Percentiles rank a stretch among this genome's conserved stretches.
Conservation (phyloP, 1,140 invertebrate genomes). For the Druon quercuslanigerum region DNA sequence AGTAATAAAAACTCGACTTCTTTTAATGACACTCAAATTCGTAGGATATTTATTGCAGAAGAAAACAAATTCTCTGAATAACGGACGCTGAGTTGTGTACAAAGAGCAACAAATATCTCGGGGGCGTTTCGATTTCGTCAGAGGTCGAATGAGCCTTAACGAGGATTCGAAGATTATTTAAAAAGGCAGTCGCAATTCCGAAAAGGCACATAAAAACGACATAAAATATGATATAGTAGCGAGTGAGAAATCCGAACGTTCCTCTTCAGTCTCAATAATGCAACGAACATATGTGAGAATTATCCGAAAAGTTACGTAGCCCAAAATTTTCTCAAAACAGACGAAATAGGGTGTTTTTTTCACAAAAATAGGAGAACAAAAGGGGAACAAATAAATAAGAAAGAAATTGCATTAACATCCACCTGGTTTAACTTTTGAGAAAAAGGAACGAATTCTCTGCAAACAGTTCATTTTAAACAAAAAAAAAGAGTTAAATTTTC, state of each 20-base stretch:
- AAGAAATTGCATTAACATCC: too few species aligned
- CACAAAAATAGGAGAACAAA: background rate
- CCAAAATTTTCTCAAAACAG: too few species aligned
- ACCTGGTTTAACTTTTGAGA: too few species aligned
- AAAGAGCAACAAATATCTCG: constrained; percentile 25
- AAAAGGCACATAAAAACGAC: constrained; percentile 53
- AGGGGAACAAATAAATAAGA: background rate
- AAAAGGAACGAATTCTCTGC: too few species aligned
- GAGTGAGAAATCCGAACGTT: background rate
- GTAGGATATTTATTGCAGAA: constrained; percentile 20
- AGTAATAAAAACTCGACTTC: constrained; percentile 21
- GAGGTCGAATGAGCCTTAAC: constrained; percentile 29
- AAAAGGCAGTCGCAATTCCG: constrained; percentile 39
- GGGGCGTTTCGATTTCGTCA: constrained; percentile 39
- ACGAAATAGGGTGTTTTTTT: too few species aligned
- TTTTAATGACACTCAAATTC: constrained; percentile 22
- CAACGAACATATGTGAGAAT: background rate
- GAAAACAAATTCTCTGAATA: constrained; percentile 4
- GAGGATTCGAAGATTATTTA: constrained; percentile 1
- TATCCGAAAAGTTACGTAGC: background rate
- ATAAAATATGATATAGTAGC: constrained; percentile 57
- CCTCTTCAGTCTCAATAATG: background rate
- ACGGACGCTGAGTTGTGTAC: background rate
- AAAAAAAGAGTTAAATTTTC: too few species aligned
- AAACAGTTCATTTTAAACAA: too few species aligned